A percentile compares a stretch with the other conserved stretches of the same genome.
Conservation (phyloP, 2,888 invertebrate species). For the Eupithecia centaureata region DNA sequence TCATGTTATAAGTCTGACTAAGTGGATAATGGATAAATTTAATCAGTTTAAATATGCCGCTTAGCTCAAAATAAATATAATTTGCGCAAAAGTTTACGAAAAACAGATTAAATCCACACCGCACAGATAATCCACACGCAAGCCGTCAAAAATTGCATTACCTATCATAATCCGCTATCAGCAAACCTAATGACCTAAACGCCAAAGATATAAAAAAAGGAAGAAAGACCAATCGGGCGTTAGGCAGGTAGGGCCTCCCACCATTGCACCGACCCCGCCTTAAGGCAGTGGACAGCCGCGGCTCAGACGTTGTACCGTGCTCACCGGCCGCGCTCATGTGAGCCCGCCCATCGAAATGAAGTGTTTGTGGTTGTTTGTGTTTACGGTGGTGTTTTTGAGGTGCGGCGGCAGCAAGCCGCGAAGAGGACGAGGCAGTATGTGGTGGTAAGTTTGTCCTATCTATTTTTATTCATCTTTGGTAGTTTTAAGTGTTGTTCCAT, state of each 20-base stretch:
- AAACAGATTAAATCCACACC: slow-evolving; percentile 25
- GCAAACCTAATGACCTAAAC: slow-evolving; percentile 69
- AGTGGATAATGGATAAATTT: too few relatives aligned
- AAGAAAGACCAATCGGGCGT: slow-evolving; percentile 73
- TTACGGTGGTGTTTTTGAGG: slow-evolving; percentile 81
- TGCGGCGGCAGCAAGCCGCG: slow-evolving; percentile 86
- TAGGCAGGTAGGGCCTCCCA: slow-evolving; percentile 76
- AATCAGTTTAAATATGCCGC: neutral
- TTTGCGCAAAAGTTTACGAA: slow-evolving; percentile 18
- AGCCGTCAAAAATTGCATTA: slow-evolving; percentile 42
- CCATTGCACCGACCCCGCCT: slow-evolving; percentile 73
- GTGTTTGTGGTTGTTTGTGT: slow-evolving; percentile 83
- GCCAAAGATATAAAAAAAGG: slow-evolving; percentile 47
- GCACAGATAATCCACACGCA: slow-evolving; percentile 25
- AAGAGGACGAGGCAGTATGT: slow-evolving; percentile 94
- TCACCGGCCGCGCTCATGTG: slow-evolving; percentile 75
- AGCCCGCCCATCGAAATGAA: slow-evolving; percentile 79
- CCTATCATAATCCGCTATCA: slow-evolving; percentile 36
- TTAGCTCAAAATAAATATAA: slow-evolving; percentile 6
- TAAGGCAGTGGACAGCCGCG: slow-evolving; percentile 52
- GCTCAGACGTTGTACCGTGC: slow-evolving; percentile 70
- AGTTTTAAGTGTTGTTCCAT: neutral
- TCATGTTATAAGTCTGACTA: too few relatives aligned
- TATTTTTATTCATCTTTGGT: slow-evolving; percentile 36
- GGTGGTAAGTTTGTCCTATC: slow-evolving; percentile 89